These are phyloP conservation scores for Cephus spinipes DNA, from an alignment of 2,888 invertebrate species.

Conservation along the genomic window DNA sequence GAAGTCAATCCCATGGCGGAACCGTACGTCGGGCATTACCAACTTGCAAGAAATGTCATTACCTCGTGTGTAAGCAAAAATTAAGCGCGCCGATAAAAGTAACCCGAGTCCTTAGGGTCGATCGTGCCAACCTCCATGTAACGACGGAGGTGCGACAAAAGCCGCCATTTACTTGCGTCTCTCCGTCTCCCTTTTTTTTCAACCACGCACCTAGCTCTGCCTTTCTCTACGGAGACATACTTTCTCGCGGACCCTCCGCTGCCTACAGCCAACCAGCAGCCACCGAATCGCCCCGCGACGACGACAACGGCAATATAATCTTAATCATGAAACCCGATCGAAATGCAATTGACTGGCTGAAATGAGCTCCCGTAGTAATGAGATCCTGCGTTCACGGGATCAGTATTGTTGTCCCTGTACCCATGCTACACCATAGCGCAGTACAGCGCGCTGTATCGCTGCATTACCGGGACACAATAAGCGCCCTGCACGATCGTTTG, in stretches of 20 bases:
- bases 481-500: conserved; percentile 50
- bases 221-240: neutral
- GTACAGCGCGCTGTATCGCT: neutral
- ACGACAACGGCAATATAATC: conserved; percentile 47
- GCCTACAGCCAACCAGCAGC: neutral
- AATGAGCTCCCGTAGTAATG: conserved; percentile 56
- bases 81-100: conserved; percentile 40
- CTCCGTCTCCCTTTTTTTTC: neutral
- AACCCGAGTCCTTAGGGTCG: conserved; percentile 46
- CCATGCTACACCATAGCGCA: neutral
- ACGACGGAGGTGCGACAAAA: conserved; percentile 16
- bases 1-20: neutral
- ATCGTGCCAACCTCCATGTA: conserved; percentile 9
- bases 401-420: neutral
- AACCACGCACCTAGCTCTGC: neutral
- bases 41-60: conserved; percentile 35
- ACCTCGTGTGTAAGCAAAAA: conserved; percentile 45
- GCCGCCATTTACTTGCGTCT: conserved; percentile 6
- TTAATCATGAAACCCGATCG: conserved; percentile 61
- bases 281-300: conserved; percentile 17
- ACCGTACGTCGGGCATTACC: neutral
- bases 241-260: neutral
- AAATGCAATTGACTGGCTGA: conserved; percentile 56
- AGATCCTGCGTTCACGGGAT: conserved; percentile 42
- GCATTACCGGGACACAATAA: conserved; percentile 21